Evolutionary conservation across 2,888 invertebrate species (phyloP), one percentile per base, ranked within the genome.

Genomic region (Julus scanicus): DNA sequence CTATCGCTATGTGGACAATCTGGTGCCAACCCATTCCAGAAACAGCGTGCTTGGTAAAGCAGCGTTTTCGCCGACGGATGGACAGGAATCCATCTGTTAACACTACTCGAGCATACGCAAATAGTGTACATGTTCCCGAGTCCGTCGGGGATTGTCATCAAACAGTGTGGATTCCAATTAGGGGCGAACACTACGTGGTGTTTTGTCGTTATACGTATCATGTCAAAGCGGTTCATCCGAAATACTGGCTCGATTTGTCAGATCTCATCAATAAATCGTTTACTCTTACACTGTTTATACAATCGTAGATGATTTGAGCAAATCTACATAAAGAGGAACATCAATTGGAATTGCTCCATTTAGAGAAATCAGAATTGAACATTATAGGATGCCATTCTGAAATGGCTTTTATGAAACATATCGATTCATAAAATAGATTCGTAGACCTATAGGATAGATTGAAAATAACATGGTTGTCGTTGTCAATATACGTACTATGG

Each of bases 51-150:
- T 39, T 0, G 49, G 44, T 11, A 86, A 53, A 48, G n/a, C 86
- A 0, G 11, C 57, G 8, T 53, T 57, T n/a, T n/a, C 86, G 49
- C 49, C 49, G n/a, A 49, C 49, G 5, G 86, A 86, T n/a, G 86
- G 86, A 8, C 86, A 86, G 29, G 86, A 86, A 29, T 86, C 86
- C 57, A 86, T 86, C 39, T 86, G 86, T 20, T 86, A 29, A 53
- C 29, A 9, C 71, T 13, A 11, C 29, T 29, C 37, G 37, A 29
- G 29, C 29, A n/a, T 29, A 71, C n/a, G 71, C n/a, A 63, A 29
- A 44, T n/a, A 71, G 11, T 71, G 11, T 29, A 71, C 5, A 44
- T 71, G 11, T 71, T 9, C 11, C 11, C 11, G 71, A 11, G 29
- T 71, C 71, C 53, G 53, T 53, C 53, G 53, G 15, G 17, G 53